Evolutionary conservation across 2,797 vertebrate genomes (phyloP).

Genomic region (Ispidina lecontei): DNA sequence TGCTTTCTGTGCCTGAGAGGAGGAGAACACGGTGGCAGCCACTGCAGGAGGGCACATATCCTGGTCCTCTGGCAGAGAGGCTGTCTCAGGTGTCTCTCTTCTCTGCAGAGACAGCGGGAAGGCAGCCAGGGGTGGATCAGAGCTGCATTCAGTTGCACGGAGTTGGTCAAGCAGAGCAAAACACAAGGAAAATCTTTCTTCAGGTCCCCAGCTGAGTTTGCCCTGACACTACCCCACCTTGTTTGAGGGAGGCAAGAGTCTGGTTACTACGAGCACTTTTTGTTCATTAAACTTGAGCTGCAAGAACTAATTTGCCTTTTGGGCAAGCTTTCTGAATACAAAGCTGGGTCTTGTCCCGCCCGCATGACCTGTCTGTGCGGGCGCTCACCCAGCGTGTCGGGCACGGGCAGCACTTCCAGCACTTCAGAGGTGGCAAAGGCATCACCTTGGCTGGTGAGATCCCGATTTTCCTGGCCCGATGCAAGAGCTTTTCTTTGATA

Average conservation of each 20-base stretch:
- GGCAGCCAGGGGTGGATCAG: slow-evolving; percentile 1
- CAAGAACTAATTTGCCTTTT: slow-evolving; percentile 66
- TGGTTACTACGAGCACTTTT: slow-evolving; percentile 58
- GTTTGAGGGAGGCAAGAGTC: slow-evolving; percentile 45
- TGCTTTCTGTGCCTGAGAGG: not conserved
- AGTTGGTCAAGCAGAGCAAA: slow-evolving; percentile 14
- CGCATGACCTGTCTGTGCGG: not conserved
- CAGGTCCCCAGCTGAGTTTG: slow-evolving; percentile 39
- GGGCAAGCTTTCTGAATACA: slow-evolving; percentile 19
- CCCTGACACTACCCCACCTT: slow-evolving; percentile 56
- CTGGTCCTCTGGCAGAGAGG: not conserved
- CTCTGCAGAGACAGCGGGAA: not conserved
- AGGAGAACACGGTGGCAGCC: not conserved
- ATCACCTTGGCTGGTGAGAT: not conserved
- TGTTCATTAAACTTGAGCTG: slow-evolving; percentile 67
- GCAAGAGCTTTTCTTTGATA: not conserved
- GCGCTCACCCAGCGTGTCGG: not conserved
- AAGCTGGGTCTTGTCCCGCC: not conserved
- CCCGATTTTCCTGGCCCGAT: rapidly evolving
- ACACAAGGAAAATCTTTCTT: slow-evolving; percentile 58
- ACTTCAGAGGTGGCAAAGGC: not conserved
- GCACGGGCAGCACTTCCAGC: not conserved
- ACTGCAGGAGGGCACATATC: not conserved
- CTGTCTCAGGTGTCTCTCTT: slow-evolving; percentile 51
- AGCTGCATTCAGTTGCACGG: not conserved